These are phyloP conservation scores for Phenacoccus solenopsis DNA, from an alignment of 1,140 invertebrate species.

Conservation along the genomic window DNA sequence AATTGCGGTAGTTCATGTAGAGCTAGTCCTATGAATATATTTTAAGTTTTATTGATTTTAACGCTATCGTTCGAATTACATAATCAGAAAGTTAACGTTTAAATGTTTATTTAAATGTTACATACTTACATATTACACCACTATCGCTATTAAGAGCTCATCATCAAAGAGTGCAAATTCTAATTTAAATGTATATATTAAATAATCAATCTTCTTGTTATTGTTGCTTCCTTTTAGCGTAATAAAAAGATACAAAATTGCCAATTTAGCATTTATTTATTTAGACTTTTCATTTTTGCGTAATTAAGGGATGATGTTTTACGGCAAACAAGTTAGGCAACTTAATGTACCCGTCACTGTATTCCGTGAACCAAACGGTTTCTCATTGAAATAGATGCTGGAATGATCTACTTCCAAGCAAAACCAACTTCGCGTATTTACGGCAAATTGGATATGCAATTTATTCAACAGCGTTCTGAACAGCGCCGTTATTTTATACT, in stretches of 20 bases:
- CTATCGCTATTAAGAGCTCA: conserved; percentile 14
- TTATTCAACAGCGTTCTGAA: no score
- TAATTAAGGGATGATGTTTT: no score
- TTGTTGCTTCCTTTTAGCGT: conserved; percentile 13
- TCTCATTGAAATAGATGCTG: no score
- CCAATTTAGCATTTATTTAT: background rate
- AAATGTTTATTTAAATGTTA: background rate
- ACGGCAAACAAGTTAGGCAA: no score
- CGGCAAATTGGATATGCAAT: no score
- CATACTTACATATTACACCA: conserved; percentile 10
- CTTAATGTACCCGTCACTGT: no score
- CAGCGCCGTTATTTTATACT: no score
- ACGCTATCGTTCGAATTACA: conserved; percentile 6
- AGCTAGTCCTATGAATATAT: background rate
- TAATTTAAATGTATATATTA: conserved; percentile 14
- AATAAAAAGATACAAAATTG: conserved; percentile 8
- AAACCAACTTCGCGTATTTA: no score
- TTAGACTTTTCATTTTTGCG: no score
- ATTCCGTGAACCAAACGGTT: no score
- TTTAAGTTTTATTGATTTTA: background rate
- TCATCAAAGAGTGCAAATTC: conserved; percentile 7
- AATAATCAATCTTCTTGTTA: conserved; percentile 14
- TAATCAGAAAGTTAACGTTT: conserved; percentile 11
- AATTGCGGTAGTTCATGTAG: background rate
- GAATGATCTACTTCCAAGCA: no score